Conservation (phyloP, 2,113 vertebrate species). For the Merops nubicus region DNA sequence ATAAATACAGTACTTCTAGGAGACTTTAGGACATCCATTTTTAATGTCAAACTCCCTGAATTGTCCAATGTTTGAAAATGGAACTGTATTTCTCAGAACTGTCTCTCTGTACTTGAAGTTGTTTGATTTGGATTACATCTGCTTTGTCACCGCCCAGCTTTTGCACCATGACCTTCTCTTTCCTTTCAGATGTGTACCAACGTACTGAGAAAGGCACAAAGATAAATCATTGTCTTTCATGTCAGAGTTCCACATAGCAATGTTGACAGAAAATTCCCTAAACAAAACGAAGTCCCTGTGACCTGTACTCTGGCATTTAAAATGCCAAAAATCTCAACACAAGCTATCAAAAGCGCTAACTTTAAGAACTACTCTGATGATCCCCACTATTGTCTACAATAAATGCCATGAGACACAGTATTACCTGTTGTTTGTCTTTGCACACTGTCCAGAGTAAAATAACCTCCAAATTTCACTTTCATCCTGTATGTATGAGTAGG, state of each 20-base stretch:
- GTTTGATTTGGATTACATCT: not conserved
- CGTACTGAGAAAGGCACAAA: not conserved
- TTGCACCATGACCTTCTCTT: not conserved
- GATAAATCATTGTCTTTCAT: not conserved
- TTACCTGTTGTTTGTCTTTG: not conserved
- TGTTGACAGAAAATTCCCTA: not conserved
- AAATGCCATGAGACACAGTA: not conserved
- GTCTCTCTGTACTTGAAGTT: not conserved
- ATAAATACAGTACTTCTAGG: not conserved
- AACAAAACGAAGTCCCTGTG: not conserved
- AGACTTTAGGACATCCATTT: not conserved
- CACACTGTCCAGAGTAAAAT: not conserved
- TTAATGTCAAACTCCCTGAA: too few species aligned
- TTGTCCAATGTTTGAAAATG: not conserved
- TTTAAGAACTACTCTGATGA: not conserved
- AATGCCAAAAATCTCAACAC: not conserved
- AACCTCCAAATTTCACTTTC: not conserved
- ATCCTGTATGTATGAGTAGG: fast-evolving
- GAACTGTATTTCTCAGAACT: not conserved
- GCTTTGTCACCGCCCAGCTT: not conserved
- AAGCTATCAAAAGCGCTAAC: not conserved
- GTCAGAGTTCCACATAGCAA: not conserved
- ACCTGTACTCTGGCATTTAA: not conserved
- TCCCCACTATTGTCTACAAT: not conserved
- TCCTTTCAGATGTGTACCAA: not conserved